Evolutionary conservation across 2,113 vertebrate species (phyloP), one percentile per base, ranked within the genome.

Genomic region (Oxygymnocypris stewartii): DNA sequence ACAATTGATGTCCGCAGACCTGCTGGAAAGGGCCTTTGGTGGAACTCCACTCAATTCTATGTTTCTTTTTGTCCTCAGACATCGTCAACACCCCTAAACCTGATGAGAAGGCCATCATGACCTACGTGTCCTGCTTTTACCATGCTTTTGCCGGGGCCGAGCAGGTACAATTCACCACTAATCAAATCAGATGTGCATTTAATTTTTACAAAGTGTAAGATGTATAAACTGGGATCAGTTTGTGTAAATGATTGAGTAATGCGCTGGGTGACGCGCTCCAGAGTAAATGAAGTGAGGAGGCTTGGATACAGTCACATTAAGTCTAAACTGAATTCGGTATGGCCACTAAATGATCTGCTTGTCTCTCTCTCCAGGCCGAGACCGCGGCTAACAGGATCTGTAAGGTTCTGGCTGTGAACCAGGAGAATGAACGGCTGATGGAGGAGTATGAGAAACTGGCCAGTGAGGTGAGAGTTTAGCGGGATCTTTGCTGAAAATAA

Each of bases 91-190:
- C 96, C 14, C 96, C 97, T 42, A 97, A 97, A 88, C 97, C 97
- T 0, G 97, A 97, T 1, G 97, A 97, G 92, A 97, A 97, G 81
- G 97, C 97, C 90, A 95, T 97, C 92, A 97, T 97, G 96, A 97
- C 97, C 86, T 97, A 97, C 0, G 96, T 97, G 78, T 97, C 97
- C 90, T 97, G 97, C 93, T 97, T 97, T 93, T 97, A 97, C 90
- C 97, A 97, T n/a, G 97, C 97, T 85, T 97, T 97, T 0, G 96
- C 97, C 0, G 96, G 97, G 0, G 97, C 97, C 0, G 96, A 97
- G 82, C 96, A 97, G 96, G 97, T 97, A 87, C 78, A 74, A 42
- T 0, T 63, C 2, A 4, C n/a, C 84, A 40, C 35, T 2, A 14
- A 47, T 61, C 25, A 0, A 8, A 42, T 65, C 54, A 23, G 0